Base-by-base conservation (phyloP, 2,113 vertebrate species). In the Epinephelus fuscoguttatus region DNA sequence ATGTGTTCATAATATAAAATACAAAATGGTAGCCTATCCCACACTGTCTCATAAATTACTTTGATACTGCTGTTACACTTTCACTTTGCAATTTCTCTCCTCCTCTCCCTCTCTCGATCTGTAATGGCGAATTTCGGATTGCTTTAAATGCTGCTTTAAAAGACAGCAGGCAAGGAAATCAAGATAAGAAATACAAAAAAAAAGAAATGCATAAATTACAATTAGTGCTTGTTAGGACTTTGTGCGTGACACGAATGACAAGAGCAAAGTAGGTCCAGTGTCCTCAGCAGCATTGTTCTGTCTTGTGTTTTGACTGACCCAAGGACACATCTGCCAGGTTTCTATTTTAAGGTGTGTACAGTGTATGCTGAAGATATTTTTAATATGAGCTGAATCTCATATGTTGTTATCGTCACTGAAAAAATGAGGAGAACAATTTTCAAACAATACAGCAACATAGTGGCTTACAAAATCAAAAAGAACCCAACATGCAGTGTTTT, bases 1-100 rank as follows among this genome's bases (percentile, higher is more conserved):
- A 81, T 57, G 52, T 81, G 70, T 84, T 86, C 52, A 83, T 79
- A 79, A 88, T 91, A 52, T 75, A 50, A 84, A 87, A 89, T 75
- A 81, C 15, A 82, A 72, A 84, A 76, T 59, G 42, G 64, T 60
- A 64, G 63, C 57, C 53, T 66, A 45, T 80, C 62, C 33, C 73
- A n/a, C 21, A 80, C n/a, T 77, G 70, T 27, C 70, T 82, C 63
- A 84, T 61, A 68, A 77, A 85, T 71, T 73, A 79, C 49, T 61
- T 50, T 76, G 62, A 70, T 73, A 61, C 33, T 3, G 3, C 62
- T 70, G 14, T 66, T 73, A 69, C 27, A 68, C 30, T 47, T 19
- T 47, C 27, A 68, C 30, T 47, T 19, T 47, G 23, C 77, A 55
- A 4, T 80, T 19, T 85, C 21, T 27, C 23, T 47, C 23, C 50